Conservation (phyloP, 92 coral and sea anemone species). For the Bergia puertoricense region DNA sequence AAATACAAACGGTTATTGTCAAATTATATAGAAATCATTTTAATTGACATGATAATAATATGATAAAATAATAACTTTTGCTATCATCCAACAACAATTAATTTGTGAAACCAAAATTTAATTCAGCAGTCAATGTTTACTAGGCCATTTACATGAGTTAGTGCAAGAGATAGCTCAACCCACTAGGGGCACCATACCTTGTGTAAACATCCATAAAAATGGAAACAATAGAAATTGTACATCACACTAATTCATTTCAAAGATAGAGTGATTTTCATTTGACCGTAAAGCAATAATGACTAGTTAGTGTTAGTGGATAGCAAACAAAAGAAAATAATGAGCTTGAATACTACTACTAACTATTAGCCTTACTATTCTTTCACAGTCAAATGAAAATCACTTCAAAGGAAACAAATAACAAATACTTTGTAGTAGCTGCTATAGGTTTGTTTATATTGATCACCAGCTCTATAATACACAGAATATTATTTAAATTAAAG, state of each 20-base stretch:
- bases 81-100: slow-evolving; percentile 11
- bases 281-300: slow-evolving; percentile 20
- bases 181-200: slow-evolving; percentile 17
- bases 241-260: slow-evolving; percentile 19
- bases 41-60: slow-evolving; percentile 1
- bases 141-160: slow-evolving; percentile 12
- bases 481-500: slow-evolving; percentile 28
- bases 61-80: slow-evolving; percentile 15
- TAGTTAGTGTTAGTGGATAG: slow-evolving; percentile 26
- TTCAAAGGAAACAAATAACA: slow-evolving; percentile 6
- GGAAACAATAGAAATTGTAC: slow-evolving; percentile 18
- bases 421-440: slow-evolving; percentile 16
- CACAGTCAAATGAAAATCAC: slow-evolving; percentile 32
- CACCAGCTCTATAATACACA: slow-evolving; percentile 33
- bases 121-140: slow-evolving; percentile 18
- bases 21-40: not conserved
- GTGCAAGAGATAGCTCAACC: slow-evolving; percentile 19
- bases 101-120: slow-evolving; percentile 14
- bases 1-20: too few relatives aligned
- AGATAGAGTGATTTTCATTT: slow-evolving; percentile 32
- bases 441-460: slow-evolving; percentile 31
- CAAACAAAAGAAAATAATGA: slow-evolving; percentile 35
- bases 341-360: slow-evolving; percentile 32
- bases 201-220: slow-evolving; percentile 7
- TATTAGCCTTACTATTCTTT: slow-evolving; percentile 29